Conservation (phyloP, 2,113 vertebrate species). For the Plecotus auritus region DNA sequence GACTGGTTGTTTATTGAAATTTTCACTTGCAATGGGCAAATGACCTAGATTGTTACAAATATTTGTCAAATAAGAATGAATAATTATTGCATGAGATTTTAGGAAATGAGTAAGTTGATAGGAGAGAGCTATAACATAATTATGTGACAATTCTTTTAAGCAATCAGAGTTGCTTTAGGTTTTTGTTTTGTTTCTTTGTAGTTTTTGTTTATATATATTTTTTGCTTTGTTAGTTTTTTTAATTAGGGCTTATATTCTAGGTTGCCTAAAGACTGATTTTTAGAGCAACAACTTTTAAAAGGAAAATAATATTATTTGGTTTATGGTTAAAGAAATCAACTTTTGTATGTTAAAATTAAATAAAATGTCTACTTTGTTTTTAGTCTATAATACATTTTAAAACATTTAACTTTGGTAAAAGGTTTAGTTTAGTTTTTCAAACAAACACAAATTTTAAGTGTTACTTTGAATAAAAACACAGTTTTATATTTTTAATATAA, state of each 20-base stretch:
- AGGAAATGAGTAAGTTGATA: neutral
- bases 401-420: neutral
- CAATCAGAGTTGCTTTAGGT: neutral
- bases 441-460: neutral
- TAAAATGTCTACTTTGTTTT: neutral
- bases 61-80: neutral
- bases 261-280: neutral
- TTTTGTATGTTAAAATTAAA: neutral
- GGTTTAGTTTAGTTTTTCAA: neutral
- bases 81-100: neutral
- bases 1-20: neutral
- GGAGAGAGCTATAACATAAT: neutral
- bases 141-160: neutral
- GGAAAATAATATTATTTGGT: neutral
- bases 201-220: neutral
- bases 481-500: neutral
- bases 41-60: neutral
- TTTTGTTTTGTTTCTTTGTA: neutral
- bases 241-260: neutral
- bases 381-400: neutral
- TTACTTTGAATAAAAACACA: constrained; percentile 5
- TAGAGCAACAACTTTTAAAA: neutral
- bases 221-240: neutral
- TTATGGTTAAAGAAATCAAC: constrained; percentile 2
- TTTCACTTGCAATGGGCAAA: neutral